A percentile compares a stretch with the other conserved stretches of the same genome.
phyloP scores from a whole-genome alignment of 2,113 vertebrate species.

The Macquaria australasica region DNA sequence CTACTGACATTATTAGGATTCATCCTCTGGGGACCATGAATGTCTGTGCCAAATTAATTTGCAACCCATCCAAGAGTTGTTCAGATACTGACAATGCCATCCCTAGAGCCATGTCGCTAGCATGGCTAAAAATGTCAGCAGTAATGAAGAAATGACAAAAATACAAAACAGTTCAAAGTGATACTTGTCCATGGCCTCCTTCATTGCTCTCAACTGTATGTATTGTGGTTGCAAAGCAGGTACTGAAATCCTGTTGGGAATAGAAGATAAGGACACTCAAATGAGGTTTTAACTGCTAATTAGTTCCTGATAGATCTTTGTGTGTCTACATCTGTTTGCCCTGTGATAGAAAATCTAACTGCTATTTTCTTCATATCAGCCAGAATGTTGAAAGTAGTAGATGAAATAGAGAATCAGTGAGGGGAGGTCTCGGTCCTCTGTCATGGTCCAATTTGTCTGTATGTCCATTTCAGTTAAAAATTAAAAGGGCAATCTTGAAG shows the following conservation, averaged over 20 bases:
- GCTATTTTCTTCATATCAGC: not conserved
- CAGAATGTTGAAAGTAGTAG: not conserved
- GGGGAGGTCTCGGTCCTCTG: not conserved
- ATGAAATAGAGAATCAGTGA: not conserved
- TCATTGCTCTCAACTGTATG: not conserved
- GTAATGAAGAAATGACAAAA: not conserved
- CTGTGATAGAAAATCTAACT: constrained; percentile 3
- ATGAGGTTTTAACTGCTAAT: constrained; percentile 16
- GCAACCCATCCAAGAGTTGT: not conserved
- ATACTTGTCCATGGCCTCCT: not conserved
- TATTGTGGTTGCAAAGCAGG: not conserved
- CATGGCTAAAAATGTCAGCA: not conserved
- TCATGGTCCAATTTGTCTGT: not conserved
- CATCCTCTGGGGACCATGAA: not conserved
- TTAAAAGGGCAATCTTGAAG: not conserved
- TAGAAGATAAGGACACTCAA: not conserved
- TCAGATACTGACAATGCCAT: not conserved
- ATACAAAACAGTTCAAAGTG: not conserved
- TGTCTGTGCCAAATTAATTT: not conserved
- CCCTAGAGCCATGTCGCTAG: not conserved
- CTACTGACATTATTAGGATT: not conserved
- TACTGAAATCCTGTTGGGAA: constrained; percentile 1
- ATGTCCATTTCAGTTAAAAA: constrained; percentile 14
- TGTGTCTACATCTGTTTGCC: not conserved
- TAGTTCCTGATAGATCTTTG: constrained; percentile 17